phyloP scores from a whole-genome alignment of 2,797 vertebrate species.

The Petrocephalus schoutedeni region DNA sequence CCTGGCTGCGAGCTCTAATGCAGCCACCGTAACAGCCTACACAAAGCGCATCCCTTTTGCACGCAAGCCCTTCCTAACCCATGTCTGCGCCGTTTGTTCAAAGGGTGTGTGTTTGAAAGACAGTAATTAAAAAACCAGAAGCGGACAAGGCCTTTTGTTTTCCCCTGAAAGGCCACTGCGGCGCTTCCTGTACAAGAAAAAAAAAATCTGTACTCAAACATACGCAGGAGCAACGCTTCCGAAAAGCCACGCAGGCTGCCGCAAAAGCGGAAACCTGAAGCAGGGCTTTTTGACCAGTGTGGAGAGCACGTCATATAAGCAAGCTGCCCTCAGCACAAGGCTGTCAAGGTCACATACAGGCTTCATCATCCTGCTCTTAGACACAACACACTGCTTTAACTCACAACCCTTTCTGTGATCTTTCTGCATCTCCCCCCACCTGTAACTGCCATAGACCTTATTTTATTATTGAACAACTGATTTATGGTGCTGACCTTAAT shows the following conservation, averaged over 20 bases:
- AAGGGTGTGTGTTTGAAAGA: slow-evolving; percentile 21
- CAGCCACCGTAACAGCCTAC: background rate
- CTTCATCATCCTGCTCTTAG: background rate
- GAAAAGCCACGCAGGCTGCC: background rate
- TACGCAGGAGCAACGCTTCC: background rate
- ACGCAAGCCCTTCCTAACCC: background rate
- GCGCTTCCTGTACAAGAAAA: slow-evolving; percentile 43
- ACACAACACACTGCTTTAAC: background rate
- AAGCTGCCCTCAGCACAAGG: background rate
- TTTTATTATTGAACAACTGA: background rate
- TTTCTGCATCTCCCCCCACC: background rate
- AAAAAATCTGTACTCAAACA: background rate
- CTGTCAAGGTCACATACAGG: background rate
- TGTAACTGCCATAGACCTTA: background rate
- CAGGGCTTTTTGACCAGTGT: background rate
- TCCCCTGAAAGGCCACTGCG: slow-evolving; percentile 34
- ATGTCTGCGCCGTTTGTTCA: background rate
- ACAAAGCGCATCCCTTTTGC: background rate
- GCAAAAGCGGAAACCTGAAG: background rate
- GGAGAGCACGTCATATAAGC: background rate
- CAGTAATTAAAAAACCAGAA: slow-evolving; percentile 27
- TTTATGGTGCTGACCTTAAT: background rate
- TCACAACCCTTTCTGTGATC: background rate
- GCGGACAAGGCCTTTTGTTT: slow-evolving; percentile 51
- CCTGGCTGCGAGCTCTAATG: background rate